A percentile compares a stretch with the other conserved stretches of the same genome.
These are phyloP conservation scores for Cylindroiulus punctatus DNA, from an alignment of 2,888 invertebrate species.

Conservation along the genomic window DNA sequence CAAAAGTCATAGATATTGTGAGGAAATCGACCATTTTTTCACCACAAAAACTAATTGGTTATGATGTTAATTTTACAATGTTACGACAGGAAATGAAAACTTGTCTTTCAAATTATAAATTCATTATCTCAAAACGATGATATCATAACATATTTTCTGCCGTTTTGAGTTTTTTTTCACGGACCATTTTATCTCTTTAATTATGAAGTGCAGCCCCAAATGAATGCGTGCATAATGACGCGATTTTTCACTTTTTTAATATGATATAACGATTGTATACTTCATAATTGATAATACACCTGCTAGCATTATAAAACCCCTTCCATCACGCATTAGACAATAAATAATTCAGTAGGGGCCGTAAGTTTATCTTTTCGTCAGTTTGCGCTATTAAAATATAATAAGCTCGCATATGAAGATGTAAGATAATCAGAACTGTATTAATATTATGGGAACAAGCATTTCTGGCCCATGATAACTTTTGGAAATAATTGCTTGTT, in stretches of 20 bases:
- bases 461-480: background rate
- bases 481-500: background rate
- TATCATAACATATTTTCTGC: no score
- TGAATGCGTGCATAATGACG: background rate
- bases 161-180: no score
- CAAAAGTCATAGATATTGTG: no score
- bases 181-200: background rate
- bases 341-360: background rate
- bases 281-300: background rate
- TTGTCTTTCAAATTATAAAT: no score
- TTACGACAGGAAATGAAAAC: no score
- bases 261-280: background rate
- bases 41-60: no score
- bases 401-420: background rate
- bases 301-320: background rate
- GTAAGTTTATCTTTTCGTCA: background rate
- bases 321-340: background rate
- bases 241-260: background rate
- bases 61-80: no score
- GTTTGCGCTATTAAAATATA: background rate
- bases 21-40: no score
- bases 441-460: background rate
- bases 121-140: no score
- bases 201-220: background rate
- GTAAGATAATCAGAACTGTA: background rate